Conservation (phyloP, 2,888 invertebrate genomes). For the Stegophylla sp. region DNA sequence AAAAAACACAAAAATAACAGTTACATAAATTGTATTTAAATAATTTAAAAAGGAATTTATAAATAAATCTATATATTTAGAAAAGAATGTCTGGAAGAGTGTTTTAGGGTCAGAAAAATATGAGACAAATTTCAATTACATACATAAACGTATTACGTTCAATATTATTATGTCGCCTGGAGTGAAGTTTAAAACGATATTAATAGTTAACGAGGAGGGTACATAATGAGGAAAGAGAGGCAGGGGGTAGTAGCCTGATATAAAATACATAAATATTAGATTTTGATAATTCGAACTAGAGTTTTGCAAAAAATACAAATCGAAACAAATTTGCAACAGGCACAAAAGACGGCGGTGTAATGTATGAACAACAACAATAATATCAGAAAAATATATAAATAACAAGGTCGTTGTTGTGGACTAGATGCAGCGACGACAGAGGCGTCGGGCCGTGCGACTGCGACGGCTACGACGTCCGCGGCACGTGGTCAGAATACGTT, state of each 20-base stretch:
- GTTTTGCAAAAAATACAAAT: constrained; percentile 12
- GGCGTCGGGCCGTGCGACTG: neutral
- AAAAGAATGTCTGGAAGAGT: neutral
- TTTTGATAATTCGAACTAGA: neutral
- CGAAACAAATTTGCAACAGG: neutral
- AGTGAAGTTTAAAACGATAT: too few relatives aligned
- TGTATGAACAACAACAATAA: constrained; percentile 11
- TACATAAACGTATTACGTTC: constrained; percentile 23
- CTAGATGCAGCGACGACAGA: constrained; percentile 28
- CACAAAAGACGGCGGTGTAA: neutral
- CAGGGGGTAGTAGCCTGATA: neutral
- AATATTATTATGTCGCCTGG: too few relatives aligned
- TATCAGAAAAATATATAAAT: neutral
- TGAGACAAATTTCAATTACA: neutral
- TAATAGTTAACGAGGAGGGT: too few relatives aligned
- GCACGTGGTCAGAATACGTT: constrained; percentile 31
- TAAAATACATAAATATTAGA: neutral
- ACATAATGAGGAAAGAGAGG: too few relatives aligned
- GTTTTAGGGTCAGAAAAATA: neutral
- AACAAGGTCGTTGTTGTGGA: constrained; percentile 36
- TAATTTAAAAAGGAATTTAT: constrained; percentile 16
- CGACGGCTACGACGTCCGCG: neutral
- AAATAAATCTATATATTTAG: neutral
- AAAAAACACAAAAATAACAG: constrained; percentile 25
- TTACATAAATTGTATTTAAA: constrained; percentile 14